Evolutionary conservation across 2,113 vertebrate genomes (phyloP).

Genomic region (Cebus imitator): DNA sequence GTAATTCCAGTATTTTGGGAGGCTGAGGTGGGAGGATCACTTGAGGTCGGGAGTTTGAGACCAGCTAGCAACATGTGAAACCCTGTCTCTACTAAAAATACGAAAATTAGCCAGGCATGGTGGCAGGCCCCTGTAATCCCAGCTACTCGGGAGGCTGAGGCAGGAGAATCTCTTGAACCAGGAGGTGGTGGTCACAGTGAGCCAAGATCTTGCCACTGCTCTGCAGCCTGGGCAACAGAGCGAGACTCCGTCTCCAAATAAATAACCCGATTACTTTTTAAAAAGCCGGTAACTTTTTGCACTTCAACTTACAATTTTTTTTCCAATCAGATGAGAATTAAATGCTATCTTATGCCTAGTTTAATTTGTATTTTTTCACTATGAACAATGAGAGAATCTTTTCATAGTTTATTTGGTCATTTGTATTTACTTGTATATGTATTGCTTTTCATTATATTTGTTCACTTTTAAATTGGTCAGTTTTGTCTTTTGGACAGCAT

Average conservation of each 20-base stretch:
- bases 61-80: too few relatives aligned
- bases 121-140: background rate
- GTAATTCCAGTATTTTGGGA: background rate
- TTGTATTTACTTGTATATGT: background rate
- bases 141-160: background rate
- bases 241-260: background rate
- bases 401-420: background rate
- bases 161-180: background rate
- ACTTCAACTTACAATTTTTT: background rate
- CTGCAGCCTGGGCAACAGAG: background rate
- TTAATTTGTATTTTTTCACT: background rate
- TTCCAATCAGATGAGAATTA: background rate
- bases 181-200: background rate
- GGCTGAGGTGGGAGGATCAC: background rate
- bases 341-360: background rate
- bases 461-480: background rate
- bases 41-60: too few relatives aligned
- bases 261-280: background rate
- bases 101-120: background rate
- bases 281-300: background rate
- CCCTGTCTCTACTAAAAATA: background rate
- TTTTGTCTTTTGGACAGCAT: background rate
- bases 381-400: background rate
- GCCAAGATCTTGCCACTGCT: background rate
- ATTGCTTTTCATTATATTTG: background rate